Evolutionary conservation across 2,113 vertebrate species (phyloP), one percentile per base, ranked within the genome.

Genomic region (Carassius carassius): DNA sequence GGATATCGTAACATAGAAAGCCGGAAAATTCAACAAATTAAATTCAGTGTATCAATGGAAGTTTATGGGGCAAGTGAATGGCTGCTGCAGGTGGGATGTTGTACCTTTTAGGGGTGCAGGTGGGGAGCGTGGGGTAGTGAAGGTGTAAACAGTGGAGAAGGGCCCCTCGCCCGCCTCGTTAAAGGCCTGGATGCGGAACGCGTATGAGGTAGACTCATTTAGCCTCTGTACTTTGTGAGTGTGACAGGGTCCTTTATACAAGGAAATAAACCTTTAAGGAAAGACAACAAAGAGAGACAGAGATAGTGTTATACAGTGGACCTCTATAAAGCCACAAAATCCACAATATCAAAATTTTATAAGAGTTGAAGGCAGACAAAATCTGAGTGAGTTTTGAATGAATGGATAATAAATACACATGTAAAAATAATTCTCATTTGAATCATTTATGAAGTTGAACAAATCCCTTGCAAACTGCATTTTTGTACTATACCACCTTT

Each of bases 211-310:
- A 86, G 96, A 98, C 93, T 99, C 98, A 93, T 94, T 97, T 91
- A 99, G 96, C 91, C 98, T 96, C 94, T 99, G 98, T 89, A 99
- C 98, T 96, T 99, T 99, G 92, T 99, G 97, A 85, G 97, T 99
- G 93, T 99, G 98, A 95, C 97, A 98, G n/a, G 97, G 96, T 90
- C 98, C 98, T 96, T 96, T 96, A 91, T 98, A 99, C 88, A 99
- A 94, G 91, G 96, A 96, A 84, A 97, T 85, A 94, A 99, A 97
- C 94, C 98, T 99, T 94, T 21, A 93, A 32, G 9, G 23, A 54
- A 32, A 86, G 12, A 82, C 17, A 56, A 56, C 29, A 13, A 10
- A 29, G 5, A 73, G 21, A 44, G 41, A 44, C 17, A 25, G 84
- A 49, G 74, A 88, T 16, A 58, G 23, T 21, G 8, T 81, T 72